phyloP scores from a whole-genome alignment of 1,140 invertebrate species.

The Drosophila hydei region DNA sequence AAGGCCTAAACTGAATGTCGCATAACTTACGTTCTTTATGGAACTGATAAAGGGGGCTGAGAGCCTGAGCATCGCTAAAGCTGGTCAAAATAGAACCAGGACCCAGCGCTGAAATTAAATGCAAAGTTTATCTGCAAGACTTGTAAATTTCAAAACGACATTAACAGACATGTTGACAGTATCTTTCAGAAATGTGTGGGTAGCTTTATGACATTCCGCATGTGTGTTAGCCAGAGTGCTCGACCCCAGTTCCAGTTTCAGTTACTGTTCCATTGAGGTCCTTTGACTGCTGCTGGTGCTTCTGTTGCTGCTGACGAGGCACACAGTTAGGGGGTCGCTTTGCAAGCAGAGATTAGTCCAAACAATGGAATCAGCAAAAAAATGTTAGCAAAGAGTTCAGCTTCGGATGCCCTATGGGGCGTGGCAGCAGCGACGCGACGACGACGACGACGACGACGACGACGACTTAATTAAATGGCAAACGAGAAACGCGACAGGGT shows the following conservation, averaged over 20 bases:
- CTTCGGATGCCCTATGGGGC: background rate
- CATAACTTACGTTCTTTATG: constrained; percentile 49
- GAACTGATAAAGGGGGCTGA: constrained; percentile 1
- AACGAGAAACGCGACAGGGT: constrained; percentile 23
- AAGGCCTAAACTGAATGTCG: constrained; percentile 1
- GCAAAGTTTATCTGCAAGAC: constrained; percentile 80
- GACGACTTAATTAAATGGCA: constrained; percentile 75
- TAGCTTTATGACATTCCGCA: constrained; percentile 52
- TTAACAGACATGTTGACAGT: constrained; percentile 79
- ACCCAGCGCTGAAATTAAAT: constrained; percentile 62
- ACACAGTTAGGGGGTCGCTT: constrained; percentile 49
- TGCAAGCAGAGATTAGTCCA: constrained; percentile 71
- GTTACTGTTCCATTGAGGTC: no score
- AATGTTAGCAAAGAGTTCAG: constrained; percentile 34
- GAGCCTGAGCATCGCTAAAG: background rate
- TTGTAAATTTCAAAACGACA: constrained; percentile 78
- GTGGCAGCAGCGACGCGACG: constrained; percentile 41
- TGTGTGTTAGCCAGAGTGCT: constrained; percentile 11
- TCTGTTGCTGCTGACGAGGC: constrained; percentile 63
- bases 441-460: no score
- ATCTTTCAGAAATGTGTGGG: constrained; percentile 54
- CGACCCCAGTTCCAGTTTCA: constrained; percentile 18
- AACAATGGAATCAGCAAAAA: constrained; percentile 79
- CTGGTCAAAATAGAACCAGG: constrained; percentile 26
- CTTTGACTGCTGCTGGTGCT: constrained; percentile 31